Conservation (phyloP, 2,113 vertebrate species). For the Dipodomys stephensi region DNA sequence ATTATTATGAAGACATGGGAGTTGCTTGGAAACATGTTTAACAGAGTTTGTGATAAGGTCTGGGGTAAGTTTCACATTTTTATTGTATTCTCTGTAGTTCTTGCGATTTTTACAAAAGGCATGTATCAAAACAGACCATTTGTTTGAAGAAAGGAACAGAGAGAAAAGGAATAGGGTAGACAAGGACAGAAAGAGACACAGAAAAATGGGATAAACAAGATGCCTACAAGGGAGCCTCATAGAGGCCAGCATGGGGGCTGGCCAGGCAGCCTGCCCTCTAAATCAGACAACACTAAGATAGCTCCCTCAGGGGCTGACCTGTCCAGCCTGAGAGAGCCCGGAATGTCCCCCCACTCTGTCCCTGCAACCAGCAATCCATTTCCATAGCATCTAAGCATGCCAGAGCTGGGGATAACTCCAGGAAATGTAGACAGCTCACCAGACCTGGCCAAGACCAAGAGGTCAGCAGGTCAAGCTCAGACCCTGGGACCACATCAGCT, state of each 20-base stretch:
- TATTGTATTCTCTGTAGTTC: neutral
- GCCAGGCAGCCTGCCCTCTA: neutral
- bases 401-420: neutral
- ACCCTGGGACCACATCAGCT: neutral
- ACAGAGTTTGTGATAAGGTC: neutral
- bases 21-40: neutral
- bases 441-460: neutral
- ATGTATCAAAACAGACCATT: constrained; percentile 15
- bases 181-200: neutral
- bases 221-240: rapidly evolving
- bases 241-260: rapidly evolving
- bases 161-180: neutral
- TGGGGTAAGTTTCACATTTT: neutral
- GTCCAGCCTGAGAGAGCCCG: neutral
- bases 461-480: constrained; percentile 20
- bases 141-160: neutral
- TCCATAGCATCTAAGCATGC: neutral
- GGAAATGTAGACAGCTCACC: neutral
- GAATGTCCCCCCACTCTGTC: neutral
- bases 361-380: neutral
- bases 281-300: neutral
- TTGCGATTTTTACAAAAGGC: neutral
- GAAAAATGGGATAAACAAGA: neutral
- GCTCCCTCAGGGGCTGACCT: neutral
- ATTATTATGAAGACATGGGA: no score